phyloP scores from a whole-genome alignment of 53 echinoderm and acorn worm species.

The Mesocentrotus franciscanus region DNA sequence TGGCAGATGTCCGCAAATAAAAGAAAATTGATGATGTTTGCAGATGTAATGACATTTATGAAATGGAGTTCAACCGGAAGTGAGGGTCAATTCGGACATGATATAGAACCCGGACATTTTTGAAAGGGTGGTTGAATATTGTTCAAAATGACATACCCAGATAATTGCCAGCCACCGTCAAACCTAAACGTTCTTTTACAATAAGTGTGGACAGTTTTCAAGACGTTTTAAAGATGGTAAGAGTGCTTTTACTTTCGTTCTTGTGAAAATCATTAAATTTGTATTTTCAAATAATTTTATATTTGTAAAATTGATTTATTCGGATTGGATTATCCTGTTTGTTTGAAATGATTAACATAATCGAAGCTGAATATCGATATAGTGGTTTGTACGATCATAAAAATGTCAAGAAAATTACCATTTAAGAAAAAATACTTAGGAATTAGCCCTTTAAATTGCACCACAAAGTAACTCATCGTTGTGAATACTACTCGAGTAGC shows the following conservation, averaged over 20 bases:
- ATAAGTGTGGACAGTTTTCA: neutral
- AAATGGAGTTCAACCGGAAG: neutral
- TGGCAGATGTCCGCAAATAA: neutral
- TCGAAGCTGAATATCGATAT: neutral
- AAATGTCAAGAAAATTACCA: too few relatives aligned
- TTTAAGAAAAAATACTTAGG: too few relatives aligned
- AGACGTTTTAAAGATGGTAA: slow-evolving; percentile 18
- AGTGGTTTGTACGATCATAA: too few relatives aligned
- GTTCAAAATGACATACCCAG: neutral
- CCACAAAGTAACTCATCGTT: too few relatives aligned
- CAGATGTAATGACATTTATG: neutral
- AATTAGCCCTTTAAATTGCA: too few relatives aligned
- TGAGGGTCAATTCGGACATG: neutral
- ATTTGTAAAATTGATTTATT: neutral
- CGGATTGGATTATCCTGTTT: neutral
- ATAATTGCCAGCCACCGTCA: neutral
- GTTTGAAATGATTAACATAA: neutral
- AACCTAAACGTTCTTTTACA: neutral
- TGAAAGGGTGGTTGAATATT: neutral
- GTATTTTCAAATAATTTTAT: neutral
- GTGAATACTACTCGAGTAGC: too few relatives aligned
- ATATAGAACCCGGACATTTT: neutral
- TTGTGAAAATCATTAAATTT: neutral
- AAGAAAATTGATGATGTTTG: neutral
- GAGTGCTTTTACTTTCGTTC: neutral